Conservation (phyloP, 2,113 vertebrate genomes). For the Ptilorrhoa leucosticta region DNA sequence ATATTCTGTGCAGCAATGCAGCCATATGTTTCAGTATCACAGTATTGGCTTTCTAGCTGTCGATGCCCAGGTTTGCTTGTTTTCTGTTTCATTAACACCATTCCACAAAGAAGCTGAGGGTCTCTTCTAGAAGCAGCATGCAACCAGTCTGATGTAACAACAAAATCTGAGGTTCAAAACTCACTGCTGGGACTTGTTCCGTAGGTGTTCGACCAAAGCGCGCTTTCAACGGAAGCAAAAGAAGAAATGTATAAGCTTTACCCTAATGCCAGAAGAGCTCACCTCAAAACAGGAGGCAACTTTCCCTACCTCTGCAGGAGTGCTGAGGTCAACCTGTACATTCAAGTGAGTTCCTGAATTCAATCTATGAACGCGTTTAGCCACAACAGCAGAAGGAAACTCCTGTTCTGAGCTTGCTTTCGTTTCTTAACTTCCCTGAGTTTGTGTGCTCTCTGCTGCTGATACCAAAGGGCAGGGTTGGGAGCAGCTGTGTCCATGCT, state of each 20-base stretch:
- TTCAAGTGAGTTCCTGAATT: slow-evolving; percentile 78
- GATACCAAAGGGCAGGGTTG: background rate
- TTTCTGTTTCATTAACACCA: background rate
- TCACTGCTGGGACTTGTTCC: background rate
- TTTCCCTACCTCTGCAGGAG: slow-evolving; percentile 96
- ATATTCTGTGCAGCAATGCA: background rate
- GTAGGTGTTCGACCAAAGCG: slow-evolving; percentile 97
- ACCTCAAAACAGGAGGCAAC: slow-evolving; percentile 97
- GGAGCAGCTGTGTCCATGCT: background rate
- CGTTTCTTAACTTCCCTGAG: background rate
- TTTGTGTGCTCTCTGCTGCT: background rate
- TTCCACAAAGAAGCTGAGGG: background rate
- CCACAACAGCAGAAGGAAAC: background rate
- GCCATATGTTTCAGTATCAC: fast-evolving
- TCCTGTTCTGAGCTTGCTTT: background rate
- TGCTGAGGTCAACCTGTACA: slow-evolving; percentile 95
- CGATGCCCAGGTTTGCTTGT: background rate
- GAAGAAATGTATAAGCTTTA: slow-evolving; percentile 99
- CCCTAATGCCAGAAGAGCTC: slow-evolving; percentile 91
- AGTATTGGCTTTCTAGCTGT: background rate
- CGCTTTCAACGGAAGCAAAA: slow-evolving; percentile 92
- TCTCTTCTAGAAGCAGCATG: background rate
- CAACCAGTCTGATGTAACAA: background rate
- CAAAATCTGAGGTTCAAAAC: background rate
- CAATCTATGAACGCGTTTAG: fast-evolving